Base-by-base conservation (phyloP, 2,797 vertebrate genomes). In the Geotrypetes seraphini region DNA sequence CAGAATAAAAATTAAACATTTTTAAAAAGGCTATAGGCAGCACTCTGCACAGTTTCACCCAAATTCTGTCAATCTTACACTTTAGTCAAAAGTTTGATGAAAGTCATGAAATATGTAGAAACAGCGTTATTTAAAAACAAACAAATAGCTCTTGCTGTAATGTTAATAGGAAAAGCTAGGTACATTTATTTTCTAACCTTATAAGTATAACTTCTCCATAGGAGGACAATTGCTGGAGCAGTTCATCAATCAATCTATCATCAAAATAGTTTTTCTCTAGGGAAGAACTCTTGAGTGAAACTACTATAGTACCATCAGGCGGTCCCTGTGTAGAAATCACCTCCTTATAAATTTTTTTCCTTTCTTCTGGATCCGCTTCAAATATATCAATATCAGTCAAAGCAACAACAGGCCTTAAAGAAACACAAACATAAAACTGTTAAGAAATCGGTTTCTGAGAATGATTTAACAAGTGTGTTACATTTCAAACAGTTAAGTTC, bases 181-280 rank as follows among this genome's bases (percentile, higher is more conserved):
- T 43, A 29, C 28, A n/a, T n/a, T n/a, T n/a, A 5, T 8, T 12
- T 19, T 23, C 60, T 76, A 47, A 95, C 95, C 94, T 87, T 77
- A 99, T 97, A 29, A 99, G 90, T 63, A 90, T 92, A 59, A 98
- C 95, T 52, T 98, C 95, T 8, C 96, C 96, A 22, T 92, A 96
- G 37, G 61, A 45, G 27, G 88, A 48, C 66, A 97, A 97, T 57
- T 92, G 92, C 50, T 95, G 89, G 46, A 98, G 86, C 36, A 99
- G 81, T 22, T 96, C 92, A 9, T 99, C 93, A 15, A 99, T 98
- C 55, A 97, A 80, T 3, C 75, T 53, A 30, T 99, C 95, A 33
- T 91, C 88, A 34, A 86, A 86, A 43, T 90, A 96, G 57, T 76
- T 89, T 50, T 89, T 86, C 18, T 92, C 89, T 2, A 83, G 79